Conservation (phyloP, 2,888 invertebrate genomes). For the Masnerella sp. region DNA sequence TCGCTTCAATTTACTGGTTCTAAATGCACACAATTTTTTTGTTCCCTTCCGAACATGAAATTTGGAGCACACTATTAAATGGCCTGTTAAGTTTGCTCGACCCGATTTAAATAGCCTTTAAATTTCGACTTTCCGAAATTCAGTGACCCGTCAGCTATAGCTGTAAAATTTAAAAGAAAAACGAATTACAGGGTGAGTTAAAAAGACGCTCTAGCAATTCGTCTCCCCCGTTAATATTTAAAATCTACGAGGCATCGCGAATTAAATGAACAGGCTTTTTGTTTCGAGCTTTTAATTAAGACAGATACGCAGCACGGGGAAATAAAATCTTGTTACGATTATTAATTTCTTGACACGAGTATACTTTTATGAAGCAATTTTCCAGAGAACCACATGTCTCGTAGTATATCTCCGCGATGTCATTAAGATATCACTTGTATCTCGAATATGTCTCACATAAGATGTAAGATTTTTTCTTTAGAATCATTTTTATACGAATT, state of each 20-base stretch:
- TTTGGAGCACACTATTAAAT: slow-evolving; percentile 30
- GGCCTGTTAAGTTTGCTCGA: slow-evolving; percentile 26
- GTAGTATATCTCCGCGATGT: no score
- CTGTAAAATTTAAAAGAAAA: slow-evolving; percentile 39
- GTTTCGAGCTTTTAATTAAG: slow-evolving; percentile 28
- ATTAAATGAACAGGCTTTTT: slow-evolving; percentile 30
- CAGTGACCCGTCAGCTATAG: slow-evolving; percentile 2
- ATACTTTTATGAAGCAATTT: slow-evolving; percentile 4
- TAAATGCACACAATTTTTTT: not conserved
- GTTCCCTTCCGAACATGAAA: slow-evolving; percentile 11
- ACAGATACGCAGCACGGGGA: not conserved
- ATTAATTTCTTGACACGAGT: slow-evolving; percentile 12
- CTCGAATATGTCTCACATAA: no score
- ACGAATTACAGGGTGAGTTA: slow-evolving; percentile 15
- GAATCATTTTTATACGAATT: no score
- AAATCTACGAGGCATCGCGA: slow-evolving; percentile 25
- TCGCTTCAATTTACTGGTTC: not conserved
- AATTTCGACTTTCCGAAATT: slow-evolving; percentile 31
- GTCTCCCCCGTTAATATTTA: slow-evolving; percentile 17
- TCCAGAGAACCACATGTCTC: no score
- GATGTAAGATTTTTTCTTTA: no score
- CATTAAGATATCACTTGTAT: no score
- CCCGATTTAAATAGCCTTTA: slow-evolving; percentile 34
- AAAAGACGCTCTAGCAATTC: slow-evolving; percentile 19
- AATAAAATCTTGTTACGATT: slow-evolving; percentile 23